Base-by-base conservation (phyloP, 2,797 vertebrate genomes). In the Chlorospingus semifuscus region DNA sequence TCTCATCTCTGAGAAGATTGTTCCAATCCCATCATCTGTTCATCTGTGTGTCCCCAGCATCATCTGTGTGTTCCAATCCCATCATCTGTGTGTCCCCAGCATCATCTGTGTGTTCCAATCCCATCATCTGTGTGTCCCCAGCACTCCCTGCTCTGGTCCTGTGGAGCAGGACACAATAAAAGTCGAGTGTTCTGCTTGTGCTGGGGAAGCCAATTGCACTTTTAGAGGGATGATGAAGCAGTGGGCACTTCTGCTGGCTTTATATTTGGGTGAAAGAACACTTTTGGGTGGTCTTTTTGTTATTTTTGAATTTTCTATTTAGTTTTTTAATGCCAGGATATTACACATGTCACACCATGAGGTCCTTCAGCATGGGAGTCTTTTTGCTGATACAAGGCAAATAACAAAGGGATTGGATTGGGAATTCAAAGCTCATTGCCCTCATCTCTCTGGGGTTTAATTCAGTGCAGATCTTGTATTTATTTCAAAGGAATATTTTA, bases 221-320 rank as follows among this genome's bases (percentile, higher is more conserved):
- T 41, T 56, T 13, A 12, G 8, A 46, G 24, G 46, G 2, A 5
- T 10, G 6, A 22, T 14, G 13, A 16, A 7, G 20, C 8, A 29
- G 4, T 1, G 1, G 24, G n/a, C 1, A 1, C 3, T 34, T 71
- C 9, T 2, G 6, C 1, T 6, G 20, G 27, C 3, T 68, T 49
- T 42, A 0, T 36, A n/a, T 7, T 6, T 53, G 11, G 24, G 5
- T 8, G 49, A 77, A 47, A 69, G 5, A 46, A 22, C 1, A 15
- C 0, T 36, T 41, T 14, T 15, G 2, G 1, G 8, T 12, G 36
- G 11, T 15, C 4, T 30, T 29, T 20, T 26, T 29, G 15, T 5
- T n/a, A 9, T 0, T 26, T 75, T 42, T 24, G 8, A 2, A 9
- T 17, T 32, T 37, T 20, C 36, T 4, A 1, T n/a, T 55, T 27